phyloP scores from a whole-genome alignment of 2,797 vertebrate genomes.

The Tapera naevia region DNA sequence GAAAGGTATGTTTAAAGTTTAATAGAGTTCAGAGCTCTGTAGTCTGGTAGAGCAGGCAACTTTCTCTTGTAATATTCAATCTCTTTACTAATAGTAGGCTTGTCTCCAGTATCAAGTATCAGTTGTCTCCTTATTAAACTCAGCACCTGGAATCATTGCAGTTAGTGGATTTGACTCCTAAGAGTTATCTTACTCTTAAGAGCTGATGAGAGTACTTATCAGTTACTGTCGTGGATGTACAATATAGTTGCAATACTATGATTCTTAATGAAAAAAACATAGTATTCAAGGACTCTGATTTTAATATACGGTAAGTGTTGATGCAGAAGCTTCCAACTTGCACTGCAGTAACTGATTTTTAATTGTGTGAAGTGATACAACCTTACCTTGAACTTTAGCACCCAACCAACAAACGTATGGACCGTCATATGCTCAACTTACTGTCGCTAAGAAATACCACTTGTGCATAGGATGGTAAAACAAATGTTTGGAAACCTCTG shows the following conservation, averaged over 20 bases:
- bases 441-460: slow-evolving; percentile 16
- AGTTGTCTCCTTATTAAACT: slow-evolving; percentile 60
- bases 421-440: slow-evolving; percentile 43
- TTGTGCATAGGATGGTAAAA: not conserved
- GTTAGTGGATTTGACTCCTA: slow-evolving; percentile 61
- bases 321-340: slow-evolving; percentile 33
- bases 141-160: slow-evolving; percentile 53
- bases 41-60: slow-evolving; percentile 54
- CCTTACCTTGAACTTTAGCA: slow-evolving; percentile 30
- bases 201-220: slow-evolving; percentile 51
- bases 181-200: slow-evolving; percentile 65
- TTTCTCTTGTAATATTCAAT: slow-evolving; percentile 50
- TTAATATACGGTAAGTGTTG: slow-evolving; percentile 72
- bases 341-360: slow-evolving; percentile 75
- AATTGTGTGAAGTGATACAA: not conserved
- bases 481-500: slow-evolving; percentile 38
- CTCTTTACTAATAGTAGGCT: slow-evolving; percentile 62
- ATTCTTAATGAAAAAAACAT: slow-evolving; percentile 37
- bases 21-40: slow-evolving; percentile 64
- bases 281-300: slow-evolving; percentile 49
- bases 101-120: slow-evolving; percentile 62
- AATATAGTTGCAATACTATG: slow-evolving; percentile 25
- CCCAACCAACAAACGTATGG: slow-evolving; percentile 41
- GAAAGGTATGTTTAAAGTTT: slow-evolving; percentile 91
- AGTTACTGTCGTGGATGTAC: slow-evolving; percentile 70